Percentiles rank a stretch among this genome's conserved stretches.
Conservation (phyloP, 2,113 vertebrate species). For the Nibea coibor region DNA sequence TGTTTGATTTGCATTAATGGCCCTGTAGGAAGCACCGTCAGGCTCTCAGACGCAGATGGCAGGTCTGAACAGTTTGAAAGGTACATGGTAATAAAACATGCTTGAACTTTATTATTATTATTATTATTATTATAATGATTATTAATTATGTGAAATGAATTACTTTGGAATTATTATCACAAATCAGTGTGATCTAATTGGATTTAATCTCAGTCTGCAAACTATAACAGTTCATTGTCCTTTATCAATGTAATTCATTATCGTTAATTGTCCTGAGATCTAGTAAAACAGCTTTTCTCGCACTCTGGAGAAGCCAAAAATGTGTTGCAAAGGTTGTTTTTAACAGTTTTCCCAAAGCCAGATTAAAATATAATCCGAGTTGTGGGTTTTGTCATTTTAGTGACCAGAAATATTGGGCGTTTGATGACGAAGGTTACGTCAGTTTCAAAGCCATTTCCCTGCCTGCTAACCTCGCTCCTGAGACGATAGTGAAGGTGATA, state of each 20-base stretch:
- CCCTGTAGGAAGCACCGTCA: slow-evolving; percentile 48
- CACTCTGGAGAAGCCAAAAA: not conserved
- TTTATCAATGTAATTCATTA: not conserved
- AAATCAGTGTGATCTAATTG: not conserved
- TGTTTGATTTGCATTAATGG: slow-evolving; percentile 81
- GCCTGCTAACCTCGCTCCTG: slow-evolving; percentile 53
- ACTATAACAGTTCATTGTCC: not conserved
- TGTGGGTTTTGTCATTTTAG: slow-evolving; percentile 35
- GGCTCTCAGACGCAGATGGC: not conserved
- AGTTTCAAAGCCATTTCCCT: slow-evolving; percentile 47
- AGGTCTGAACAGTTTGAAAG: not conserved
- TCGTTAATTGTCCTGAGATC: not conserved
- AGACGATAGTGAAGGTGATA: slow-evolving; percentile 68
- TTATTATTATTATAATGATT: no score
- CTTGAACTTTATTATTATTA: not conserved
- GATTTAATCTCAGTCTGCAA: not conserved
- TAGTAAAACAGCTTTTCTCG: not conserved
- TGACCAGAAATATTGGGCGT: slow-evolving; percentile 32
- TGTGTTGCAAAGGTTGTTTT: not conserved
- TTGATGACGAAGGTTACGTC: slow-evolving; percentile 50
- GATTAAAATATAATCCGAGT: not conserved
- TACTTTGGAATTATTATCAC: not conserved
- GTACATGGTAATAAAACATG: slow-evolving; percentile 27
- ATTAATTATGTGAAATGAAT: no score
- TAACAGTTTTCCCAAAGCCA: not conserved